Percentiles rank a stretch among this genome's conserved stretches.
Conservation (phyloP, 2,888 invertebrate species). For the Lasioglossum oenotherae region DNA sequence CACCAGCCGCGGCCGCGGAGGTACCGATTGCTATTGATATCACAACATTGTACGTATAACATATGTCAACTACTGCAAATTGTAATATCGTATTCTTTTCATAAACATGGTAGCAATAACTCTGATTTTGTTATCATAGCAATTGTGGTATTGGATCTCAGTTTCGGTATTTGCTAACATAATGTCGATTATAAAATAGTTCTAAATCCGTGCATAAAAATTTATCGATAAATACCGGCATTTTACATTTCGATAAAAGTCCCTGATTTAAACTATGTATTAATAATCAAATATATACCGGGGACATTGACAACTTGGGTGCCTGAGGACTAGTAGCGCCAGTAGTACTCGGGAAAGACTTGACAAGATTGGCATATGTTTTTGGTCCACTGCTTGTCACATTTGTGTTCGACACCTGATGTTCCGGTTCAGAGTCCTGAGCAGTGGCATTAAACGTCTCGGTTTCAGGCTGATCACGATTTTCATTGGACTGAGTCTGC, state of each 20-base stretch:
- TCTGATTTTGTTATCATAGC: not conserved
- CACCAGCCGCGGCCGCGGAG: no score
- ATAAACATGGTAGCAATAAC: no score
- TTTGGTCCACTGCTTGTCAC: conserved; percentile 87
- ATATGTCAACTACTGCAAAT: not conserved
- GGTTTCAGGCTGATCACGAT: conserved; percentile 79
- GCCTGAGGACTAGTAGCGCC: conserved; percentile 79
- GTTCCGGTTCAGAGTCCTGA: conserved; percentile 83
- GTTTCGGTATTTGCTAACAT: no score
- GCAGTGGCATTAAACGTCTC: conserved; percentile 79
- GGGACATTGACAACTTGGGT: conserved; percentile 84
- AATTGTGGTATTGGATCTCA: no score
- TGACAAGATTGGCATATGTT: conserved; percentile 94
- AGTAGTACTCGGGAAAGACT: conserved; percentile 85
- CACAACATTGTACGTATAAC: not conserved
- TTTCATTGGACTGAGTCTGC: conserved; percentile 78
- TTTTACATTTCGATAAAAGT: not conserved
- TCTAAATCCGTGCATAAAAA: not conserved
- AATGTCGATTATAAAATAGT: no score
- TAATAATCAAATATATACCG: conserved; percentile 77
- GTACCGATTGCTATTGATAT: no score
- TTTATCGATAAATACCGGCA: not conserved
- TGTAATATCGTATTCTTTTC: not conserved
- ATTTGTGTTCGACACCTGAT: conserved; percentile 83
- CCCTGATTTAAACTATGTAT: not conserved